Evolutionary conservation across 2,888 invertebrate genomes (phyloP).

Genomic region (Dryobota labecula): DNA sequence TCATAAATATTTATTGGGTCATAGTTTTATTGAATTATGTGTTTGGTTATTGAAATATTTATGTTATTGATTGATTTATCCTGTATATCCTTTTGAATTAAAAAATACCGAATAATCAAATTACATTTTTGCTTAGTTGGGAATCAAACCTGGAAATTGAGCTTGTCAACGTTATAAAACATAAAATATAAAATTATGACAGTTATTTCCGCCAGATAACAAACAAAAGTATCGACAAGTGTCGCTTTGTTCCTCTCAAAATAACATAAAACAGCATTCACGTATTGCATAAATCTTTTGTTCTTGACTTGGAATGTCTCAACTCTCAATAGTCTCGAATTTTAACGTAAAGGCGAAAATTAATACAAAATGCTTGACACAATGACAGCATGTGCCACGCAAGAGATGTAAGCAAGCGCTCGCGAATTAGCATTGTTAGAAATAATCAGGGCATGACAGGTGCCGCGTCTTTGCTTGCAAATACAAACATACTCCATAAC

Average conservation of each 20-base stretch:
- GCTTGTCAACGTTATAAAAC: neutral
- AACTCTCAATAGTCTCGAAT: slow-evolving; percentile 6
- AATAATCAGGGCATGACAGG: slow-evolving; percentile 57
- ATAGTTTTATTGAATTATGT: neutral
- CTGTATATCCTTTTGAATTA: neutral
- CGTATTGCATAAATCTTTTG: slow-evolving; percentile 60
- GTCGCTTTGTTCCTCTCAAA: slow-evolving; percentile 23
- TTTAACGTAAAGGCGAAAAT: slow-evolving; percentile 54
- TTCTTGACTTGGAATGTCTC: slow-evolving; percentile 32
- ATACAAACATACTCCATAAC: slow-evolving; percentile 34
- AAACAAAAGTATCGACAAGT: slow-evolving; percentile 22
- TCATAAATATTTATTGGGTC: neutral
- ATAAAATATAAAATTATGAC: neutral
- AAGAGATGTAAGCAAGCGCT: slow-evolving; percentile 40
- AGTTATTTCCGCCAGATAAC: slow-evolving; percentile 1
- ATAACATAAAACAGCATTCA: slow-evolving; percentile 36
- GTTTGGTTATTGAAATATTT: neutral
- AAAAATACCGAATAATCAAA: neutral
- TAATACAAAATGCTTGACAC: slow-evolving; percentile 44
- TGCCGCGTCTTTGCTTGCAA: slow-evolving; percentile 42
- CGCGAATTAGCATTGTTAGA: slow-evolving; percentile 53
- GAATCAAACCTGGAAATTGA: neutral
- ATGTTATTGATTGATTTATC: neutral
- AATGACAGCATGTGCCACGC: slow-evolving; percentile 44
- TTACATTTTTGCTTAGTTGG: neutral